Evolutionary conservation across 1,140 invertebrate species (phyloP).

Genomic region (Samia ricini): DNA sequence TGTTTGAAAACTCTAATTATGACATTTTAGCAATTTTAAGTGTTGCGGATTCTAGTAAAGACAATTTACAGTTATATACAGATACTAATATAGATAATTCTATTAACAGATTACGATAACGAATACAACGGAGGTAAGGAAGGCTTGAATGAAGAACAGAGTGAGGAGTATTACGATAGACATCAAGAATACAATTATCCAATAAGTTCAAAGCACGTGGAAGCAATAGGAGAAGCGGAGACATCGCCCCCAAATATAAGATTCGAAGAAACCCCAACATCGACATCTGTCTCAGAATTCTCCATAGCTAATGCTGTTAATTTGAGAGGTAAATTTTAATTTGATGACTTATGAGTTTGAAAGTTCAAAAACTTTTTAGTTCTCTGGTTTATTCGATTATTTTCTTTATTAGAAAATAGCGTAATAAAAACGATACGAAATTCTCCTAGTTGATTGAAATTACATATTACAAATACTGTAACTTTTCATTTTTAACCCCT

Average conservation of each 20-base stretch:
- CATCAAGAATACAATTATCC: slow-evolving; percentile 36
- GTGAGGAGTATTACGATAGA: slow-evolving; percentile 44
- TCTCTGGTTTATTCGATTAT: not conserved
- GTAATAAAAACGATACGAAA: not conserved
- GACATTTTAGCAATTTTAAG: no score
- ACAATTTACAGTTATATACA: no score
- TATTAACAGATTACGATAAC: slow-evolving; percentile 39
- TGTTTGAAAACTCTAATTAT: no score
- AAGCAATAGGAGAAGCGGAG: slow-evolving; percentile 33
- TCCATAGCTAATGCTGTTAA: slow-evolving; percentile 63
- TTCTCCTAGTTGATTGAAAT: no score
- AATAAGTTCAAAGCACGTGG: slow-evolving; percentile 32
- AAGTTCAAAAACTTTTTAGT: not conserved
- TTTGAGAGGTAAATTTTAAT: slow-evolving; percentile 52
- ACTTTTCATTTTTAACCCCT: no score
- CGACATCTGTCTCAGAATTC: slow-evolving; percentile 49
- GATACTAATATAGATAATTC: no score
- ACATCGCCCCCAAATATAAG: slow-evolving; percentile 28
- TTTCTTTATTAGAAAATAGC: not conserved
- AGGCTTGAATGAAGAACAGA: slow-evolving; percentile 16
- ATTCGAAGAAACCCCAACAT: slow-evolving; percentile 45
- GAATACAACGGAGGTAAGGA: slow-evolving; percentile 39
- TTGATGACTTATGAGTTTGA: not conserved
- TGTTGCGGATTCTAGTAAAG: no score
- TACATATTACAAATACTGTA: no score